Conservation (phyloP, 2,888 invertebrate genomes). For the Brachynemurus nebulosus region DNA sequence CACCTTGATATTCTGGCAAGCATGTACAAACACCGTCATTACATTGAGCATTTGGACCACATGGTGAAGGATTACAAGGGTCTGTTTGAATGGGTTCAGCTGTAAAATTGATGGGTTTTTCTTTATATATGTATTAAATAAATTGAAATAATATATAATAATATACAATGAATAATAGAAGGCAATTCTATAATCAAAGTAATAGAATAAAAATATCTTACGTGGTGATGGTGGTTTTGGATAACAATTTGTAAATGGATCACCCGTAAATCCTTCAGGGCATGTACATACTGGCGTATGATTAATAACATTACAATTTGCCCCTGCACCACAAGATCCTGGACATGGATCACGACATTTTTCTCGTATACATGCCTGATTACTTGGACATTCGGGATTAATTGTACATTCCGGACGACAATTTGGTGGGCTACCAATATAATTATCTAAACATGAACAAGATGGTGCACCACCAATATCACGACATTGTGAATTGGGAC, state of each 20-base stretch:
- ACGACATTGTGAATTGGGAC: slow-evolving; percentile 48
- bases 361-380: slow-evolving; percentile 57
- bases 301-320: slow-evolving; percentile 49
- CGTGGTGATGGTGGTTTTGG: slow-evolving; percentile 24
- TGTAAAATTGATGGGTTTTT: slow-evolving; percentile 1
- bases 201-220: slow-evolving; percentile 2
- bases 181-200: too few relatives aligned
- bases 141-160: slow-evolving; percentile 2
- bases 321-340: slow-evolving; percentile 52
- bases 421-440: slow-evolving; percentile 55
- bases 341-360: slow-evolving; percentile 61
- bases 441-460: slow-evolving; percentile 50
- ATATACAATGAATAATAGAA: too few relatives aligned
- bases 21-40: slow-evolving; percentile 56
- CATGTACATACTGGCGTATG: slow-evolving; percentile 58
- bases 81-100: slow-evolving; percentile 28
- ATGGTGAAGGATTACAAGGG: slow-evolving; percentile 50
- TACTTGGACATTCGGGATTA: slow-evolving; percentile 55
- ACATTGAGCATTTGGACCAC: slow-evolving; percentile 48
- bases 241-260: slow-evolving; percentile 37
- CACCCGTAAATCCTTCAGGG: slow-evolving; percentile 39
- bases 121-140: neutral
- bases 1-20: slow-evolving; percentile 51
- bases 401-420: slow-evolving; percentile 61
- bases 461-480: slow-evolving; percentile 44